Evolutionary conservation across 2,797 vertebrate species (phyloP), one percentile per base, ranked within the genome.

Genomic region (Schizopygopsis pylzovi): DNA sequence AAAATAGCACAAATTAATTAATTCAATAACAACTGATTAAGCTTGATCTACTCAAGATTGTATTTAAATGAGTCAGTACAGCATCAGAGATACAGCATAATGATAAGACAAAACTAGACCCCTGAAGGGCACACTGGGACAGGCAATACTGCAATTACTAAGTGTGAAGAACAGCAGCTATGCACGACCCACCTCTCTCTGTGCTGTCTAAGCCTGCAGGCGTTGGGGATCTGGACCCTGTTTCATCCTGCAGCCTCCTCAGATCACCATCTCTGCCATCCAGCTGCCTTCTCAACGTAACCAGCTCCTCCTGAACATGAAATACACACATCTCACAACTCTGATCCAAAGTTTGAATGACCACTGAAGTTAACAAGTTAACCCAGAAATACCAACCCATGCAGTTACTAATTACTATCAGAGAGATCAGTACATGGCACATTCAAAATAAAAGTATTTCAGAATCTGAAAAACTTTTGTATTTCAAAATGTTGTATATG

Each of bases 181-280:
- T 63, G 8, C 8, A 12, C 61, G 47, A 56, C 91, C 83, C 92
- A 99, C 98, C 98, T 97, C 95, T 97, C 68, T 98, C 98, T 33
- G 93, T 86, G 68, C 93, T 90, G 87, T 98, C 97, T 20, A 75
- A 91, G 91, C 93, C 93, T 93, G 93, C 94, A 85, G 92, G 94
- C 86, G 93, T 52, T 1, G 88, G 59, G 37, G 87, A 90, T 92
- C 94, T 96, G 92, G 93, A 95, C 89, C 96, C 91, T 16, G 96
- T 85, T 86, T 97, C 97, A 49, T 97, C 97, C 6, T 97, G 96
- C n/a, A 97, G 85, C 59, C 94, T 95, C 91, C 95, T 96, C 82
- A 97, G 94, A 88, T 98, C 97, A 0, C 92, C 92, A 82, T 99
- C 97, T 90, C 95, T 97, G 91, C 96, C 95, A 89, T 98, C 97